phyloP scores from a whole-genome alignment of 2,888 invertebrate genomes.

The Girardia tigrina region DNA sequence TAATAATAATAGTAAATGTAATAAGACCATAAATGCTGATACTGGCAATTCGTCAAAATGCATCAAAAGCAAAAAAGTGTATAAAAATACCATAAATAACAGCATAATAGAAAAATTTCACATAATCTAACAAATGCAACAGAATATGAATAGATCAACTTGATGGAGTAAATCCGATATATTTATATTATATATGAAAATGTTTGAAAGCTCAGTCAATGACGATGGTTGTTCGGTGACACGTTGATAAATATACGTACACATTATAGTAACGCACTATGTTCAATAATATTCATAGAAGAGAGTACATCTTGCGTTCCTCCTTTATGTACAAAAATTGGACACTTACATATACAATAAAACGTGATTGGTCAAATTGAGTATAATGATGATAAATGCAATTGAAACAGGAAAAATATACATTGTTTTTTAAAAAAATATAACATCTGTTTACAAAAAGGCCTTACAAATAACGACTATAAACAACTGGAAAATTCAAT shows the following conservation, averaged over 20 bases:
- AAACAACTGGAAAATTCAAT: background rate
- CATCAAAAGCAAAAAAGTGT: slow-evolving; percentile 5
- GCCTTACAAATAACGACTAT: background rate
- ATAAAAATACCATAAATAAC: slow-evolving; percentile 17
- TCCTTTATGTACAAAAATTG: too few relatives aligned
- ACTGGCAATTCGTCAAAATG: slow-evolving; percentile 6
- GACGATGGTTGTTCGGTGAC: background rate
- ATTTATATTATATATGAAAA: background rate
- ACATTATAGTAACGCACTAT: too few relatives aligned
- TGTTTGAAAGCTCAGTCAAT: background rate
- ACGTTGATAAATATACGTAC: background rate
- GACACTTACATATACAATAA: too few relatives aligned
- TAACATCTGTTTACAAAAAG: slow-evolving; percentile 13
- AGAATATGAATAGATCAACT: background rate
- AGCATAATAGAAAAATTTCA: slow-evolving; percentile 6
- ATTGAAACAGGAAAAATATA: too few relatives aligned
- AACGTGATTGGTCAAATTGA: too few relatives aligned
- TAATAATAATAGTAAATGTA: background rate
- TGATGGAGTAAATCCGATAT: background rate
- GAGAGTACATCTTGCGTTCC: too few relatives aligned
- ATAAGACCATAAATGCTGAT: background rate
- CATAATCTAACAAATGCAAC: slow-evolving; percentile 19
- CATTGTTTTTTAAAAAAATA: background rate
- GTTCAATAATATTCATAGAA: too few relatives aligned
- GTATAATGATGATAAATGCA: too few relatives aligned